Conservation (phyloP, 2,113 vertebrate species). For the Pelecanus crispus region DNA sequence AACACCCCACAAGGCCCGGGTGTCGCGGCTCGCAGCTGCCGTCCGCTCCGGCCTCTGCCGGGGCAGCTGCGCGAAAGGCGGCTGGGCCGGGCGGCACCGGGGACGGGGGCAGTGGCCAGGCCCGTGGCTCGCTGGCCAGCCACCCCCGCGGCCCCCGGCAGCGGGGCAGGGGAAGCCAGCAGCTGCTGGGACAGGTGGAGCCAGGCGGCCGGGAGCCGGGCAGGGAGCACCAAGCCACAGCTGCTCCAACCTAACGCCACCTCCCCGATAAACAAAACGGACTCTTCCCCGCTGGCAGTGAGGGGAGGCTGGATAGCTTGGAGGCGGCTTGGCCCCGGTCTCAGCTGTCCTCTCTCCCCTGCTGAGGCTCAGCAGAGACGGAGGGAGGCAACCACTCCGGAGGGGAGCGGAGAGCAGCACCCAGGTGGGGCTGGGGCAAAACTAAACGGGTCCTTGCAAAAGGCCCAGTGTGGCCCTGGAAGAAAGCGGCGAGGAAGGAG, state of each 20-base stretch:
- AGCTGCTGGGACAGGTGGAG: constrained; percentile 60
- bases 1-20: neutral
- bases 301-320: neutral
- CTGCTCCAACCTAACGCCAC: neutral
- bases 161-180: neutral
- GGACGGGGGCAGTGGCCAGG: neutral
- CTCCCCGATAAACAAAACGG: neutral
- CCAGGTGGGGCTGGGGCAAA: neutral
- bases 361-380: neutral
- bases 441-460: rapidly evolving
- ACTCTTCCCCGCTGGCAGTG: neutral
- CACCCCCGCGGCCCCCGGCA: neutral
- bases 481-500: neutral
- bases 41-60: rapidly evolving
- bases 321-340: rapidly evolving
- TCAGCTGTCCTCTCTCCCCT: neutral
- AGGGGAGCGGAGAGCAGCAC: neutral
- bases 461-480: neutral
- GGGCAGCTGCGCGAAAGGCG: neutral
- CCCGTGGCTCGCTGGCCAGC: rapidly evolving
- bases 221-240: constrained; percentile 27
- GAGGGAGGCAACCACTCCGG: neutral
- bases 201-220: neutral
- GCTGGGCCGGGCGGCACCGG: neutral
- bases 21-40: neutral